Evolutionary conservation across 2,113 vertebrate species (phyloP), one percentile per base, ranked within the genome.

Genomic region (Piprites chloris): DNA sequence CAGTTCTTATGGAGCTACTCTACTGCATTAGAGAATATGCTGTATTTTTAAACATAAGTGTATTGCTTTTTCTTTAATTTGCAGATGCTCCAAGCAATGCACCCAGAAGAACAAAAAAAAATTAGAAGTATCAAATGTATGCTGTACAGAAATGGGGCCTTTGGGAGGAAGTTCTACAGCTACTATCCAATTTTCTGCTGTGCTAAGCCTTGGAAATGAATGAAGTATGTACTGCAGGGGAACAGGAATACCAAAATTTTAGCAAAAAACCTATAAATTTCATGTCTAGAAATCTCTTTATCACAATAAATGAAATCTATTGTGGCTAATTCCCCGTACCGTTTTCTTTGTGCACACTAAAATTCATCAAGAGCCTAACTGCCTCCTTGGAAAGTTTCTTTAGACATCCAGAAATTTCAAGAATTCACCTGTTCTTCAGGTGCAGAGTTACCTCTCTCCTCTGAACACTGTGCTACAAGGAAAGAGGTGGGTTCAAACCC

Each of bases 91-190:
- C 27, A 47, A 93, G 61, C 30, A 63, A 52, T 1, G 0, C 19
- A 16, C 5, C 7, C 35, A 53, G 67, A 32, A 61, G 73, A 28
- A 1, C 5, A 7, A 0, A 1, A 9, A 65, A 33, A 24, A 21
- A 50, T 78, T 50, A 72, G 35, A 79, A 59, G 61, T 72, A 65
- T 35, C 9, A 61, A 68, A 82, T 23, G 11, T n/a, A 67, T 69
- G 14, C 49, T 79, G 50, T 37, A 37, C 14, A 59, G 44, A 86
- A 61, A 84, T 65, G 5, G 18, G 7, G 19, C 22, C 11, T 79
- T 52, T 52, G 58, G 24, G 42, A 28, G 14, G 35, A 74, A 53
- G 6, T 46, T 41, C 74, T 42, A 39, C 33, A 24, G 28, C 10
- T 32, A 30, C 42, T 78, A 18, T 33, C 17, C 13, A 32, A 62